phyloP scores from a whole-genome alignment of 2,888 invertebrate species.

The Onthophagus sagittarius region DNA sequence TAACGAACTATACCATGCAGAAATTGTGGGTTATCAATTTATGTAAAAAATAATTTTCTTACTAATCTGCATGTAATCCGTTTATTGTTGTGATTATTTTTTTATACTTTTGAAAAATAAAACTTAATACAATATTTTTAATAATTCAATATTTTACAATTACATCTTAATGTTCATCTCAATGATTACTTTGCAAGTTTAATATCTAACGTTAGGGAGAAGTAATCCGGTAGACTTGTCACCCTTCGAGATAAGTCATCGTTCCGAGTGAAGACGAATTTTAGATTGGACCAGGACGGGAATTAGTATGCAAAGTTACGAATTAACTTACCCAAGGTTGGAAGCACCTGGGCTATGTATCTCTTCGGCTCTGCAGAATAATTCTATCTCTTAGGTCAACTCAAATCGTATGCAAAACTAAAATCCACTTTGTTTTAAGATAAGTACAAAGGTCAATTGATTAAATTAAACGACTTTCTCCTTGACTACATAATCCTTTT shows the following conservation, averaged over 20 bases:
- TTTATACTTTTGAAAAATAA: too few relatives aligned
- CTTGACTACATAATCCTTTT: not conserved
- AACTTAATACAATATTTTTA: not conserved
- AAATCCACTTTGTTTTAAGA: not conserved
- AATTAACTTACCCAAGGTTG: not conserved
- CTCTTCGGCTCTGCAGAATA: not conserved
- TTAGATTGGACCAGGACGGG: not conserved
- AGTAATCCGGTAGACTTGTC: not conserved
- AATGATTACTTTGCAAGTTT: not conserved
- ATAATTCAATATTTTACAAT: not conserved
- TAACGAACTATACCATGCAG: too few relatives aligned
- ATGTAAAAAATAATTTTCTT: too few relatives aligned
- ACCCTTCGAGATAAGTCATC: not conserved
- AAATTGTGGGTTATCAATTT: too few relatives aligned
- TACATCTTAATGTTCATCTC: not conserved
- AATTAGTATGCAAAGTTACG: not conserved
- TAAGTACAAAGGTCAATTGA: not conserved
- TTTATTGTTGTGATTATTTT: too few relatives aligned
- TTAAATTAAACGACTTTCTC: not conserved
- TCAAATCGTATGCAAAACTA: not conserved
- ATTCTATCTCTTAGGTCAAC: not conserved
- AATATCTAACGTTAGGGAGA: not conserved
- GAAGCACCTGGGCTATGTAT: not conserved
- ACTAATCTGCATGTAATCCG: too few relatives aligned
- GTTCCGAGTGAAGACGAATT: not conserved